Evolutionary conservation across 2,113 vertebrate species (phyloP).

Genomic region (Oenanthe oenanthe): DNA sequence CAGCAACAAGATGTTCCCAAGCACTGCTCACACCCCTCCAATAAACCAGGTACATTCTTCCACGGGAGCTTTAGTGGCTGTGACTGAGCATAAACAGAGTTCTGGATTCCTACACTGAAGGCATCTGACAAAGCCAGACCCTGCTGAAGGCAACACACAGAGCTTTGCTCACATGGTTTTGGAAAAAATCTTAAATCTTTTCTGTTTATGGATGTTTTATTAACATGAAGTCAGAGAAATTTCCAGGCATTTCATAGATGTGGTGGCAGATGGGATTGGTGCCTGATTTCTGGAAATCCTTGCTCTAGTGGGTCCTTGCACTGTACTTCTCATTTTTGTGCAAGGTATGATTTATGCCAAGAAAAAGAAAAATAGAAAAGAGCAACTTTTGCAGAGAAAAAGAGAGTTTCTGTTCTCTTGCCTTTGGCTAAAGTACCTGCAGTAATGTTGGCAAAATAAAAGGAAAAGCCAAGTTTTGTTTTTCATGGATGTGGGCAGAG

Average conservation of each 20-base stretch:
- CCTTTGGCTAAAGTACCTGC: neutral
- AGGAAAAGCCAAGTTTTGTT: neutral
- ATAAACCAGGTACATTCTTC: neutral
- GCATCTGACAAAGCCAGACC: neutral
- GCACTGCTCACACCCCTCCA: neutral
- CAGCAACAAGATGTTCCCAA: neutral
- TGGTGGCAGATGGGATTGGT: neutral
- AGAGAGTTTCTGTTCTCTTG: neutral
- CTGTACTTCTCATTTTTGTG: neutral
- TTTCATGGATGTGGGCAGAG: neutral
- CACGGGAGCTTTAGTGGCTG: neutral
- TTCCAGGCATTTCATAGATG: neutral
- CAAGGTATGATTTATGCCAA: neutral
- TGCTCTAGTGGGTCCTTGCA: neutral
- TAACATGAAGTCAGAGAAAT: neutral
- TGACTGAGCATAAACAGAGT: neutral
- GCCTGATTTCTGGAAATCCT: neutral
- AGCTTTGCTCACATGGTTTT: rapidly evolving
- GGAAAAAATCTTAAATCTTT: neutral
- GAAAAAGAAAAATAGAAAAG: neutral
- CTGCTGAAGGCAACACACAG: neutral
- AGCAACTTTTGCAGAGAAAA: neutral
- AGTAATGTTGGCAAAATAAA: neutral
- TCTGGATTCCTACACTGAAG: neutral
- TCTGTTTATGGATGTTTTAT: neutral